Evolutionary conservation across 35 echinoderm and acorn worm genomes (phyloP).

Genomic region (Amphiura filiformis): DNA sequence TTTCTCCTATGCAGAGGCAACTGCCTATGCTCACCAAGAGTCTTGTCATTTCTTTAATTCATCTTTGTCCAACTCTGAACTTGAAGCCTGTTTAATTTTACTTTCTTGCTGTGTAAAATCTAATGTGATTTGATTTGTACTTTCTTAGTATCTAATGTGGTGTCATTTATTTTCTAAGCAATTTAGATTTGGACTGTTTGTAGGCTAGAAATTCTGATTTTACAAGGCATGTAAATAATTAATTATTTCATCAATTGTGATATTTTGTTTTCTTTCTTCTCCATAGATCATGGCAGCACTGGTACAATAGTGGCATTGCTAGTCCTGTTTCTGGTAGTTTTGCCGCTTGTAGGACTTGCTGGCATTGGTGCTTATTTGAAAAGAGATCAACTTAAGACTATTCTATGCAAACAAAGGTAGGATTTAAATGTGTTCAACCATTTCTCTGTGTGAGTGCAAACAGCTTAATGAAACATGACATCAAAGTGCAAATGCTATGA

Average conservation of each 20-base stretch:
- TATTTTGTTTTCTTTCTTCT: conserved; percentile 8
- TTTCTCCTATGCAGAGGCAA: background rate
- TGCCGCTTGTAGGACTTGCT: conserved; percentile 16
- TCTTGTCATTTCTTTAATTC: too few relatives aligned
- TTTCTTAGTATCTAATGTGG: background rate
- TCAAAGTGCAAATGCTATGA: too few relatives aligned
- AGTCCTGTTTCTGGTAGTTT: conserved; percentile 42
- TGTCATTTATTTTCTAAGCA: background rate
- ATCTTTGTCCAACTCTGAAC: background rate
- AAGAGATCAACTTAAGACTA: conserved; percentile 12
- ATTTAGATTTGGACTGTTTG: background rate
- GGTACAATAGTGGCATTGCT: conserved; percentile 34
- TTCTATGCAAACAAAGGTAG: conserved; percentile 35
- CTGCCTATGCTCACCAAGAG: too few relatives aligned
- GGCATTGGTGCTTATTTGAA: conserved; percentile 29
- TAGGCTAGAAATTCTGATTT: background rate
- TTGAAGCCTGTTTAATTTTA: too few relatives aligned
- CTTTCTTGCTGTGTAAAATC: too few relatives aligned
- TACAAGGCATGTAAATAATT: background rate
- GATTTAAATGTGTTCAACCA: too few relatives aligned
- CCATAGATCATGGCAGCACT: background rate
- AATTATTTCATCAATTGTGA: background rate
- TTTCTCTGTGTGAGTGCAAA: too few relatives aligned
- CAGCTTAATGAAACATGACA: too few relatives aligned
- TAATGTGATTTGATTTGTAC: too few relatives aligned